phyloP scores from a whole-genome alignment of 2,797 vertebrate species.

The Rhinella marina region DNA sequence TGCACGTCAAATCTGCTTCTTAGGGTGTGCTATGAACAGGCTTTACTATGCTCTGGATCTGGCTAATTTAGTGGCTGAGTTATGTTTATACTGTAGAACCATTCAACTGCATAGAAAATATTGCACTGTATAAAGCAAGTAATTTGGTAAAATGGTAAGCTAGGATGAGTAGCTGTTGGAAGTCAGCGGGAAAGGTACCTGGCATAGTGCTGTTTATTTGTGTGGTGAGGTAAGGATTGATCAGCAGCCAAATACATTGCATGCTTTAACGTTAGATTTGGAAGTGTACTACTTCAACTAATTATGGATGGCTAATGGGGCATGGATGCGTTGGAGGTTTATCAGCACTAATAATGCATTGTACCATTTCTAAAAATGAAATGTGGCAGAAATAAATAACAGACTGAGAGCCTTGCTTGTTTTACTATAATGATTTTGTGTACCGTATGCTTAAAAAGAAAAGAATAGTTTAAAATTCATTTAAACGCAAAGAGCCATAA shows the following conservation, averaged over 20 bases:
- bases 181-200: background rate
- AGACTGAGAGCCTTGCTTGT: background rate
- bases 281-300: background rate
- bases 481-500: background rate
- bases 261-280: background rate
- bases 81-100: background rate
- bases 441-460: background rate
- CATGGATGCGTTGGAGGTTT: background rate
- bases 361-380: background rate
- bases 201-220: background rate
- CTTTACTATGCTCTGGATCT: background rate
- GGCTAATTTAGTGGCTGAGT: background rate
- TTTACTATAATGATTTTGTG: background rate
- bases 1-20: too few species aligned
- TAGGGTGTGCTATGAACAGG: too few species aligned
- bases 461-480: background rate
- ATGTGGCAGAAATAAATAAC: background rate
- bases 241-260: background rate
- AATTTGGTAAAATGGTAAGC: background rate
- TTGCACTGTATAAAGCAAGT: background rate
- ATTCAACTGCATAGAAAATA: background rate
- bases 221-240: background rate
- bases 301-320: constrained; percentile 12
- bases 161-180: background rate
- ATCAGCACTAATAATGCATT: background rate